These are phyloP conservation scores for Cetoscarus ocellatus DNA, from an alignment of 2,797 vertebrate genomes.

Conservation along the genomic window DNA sequence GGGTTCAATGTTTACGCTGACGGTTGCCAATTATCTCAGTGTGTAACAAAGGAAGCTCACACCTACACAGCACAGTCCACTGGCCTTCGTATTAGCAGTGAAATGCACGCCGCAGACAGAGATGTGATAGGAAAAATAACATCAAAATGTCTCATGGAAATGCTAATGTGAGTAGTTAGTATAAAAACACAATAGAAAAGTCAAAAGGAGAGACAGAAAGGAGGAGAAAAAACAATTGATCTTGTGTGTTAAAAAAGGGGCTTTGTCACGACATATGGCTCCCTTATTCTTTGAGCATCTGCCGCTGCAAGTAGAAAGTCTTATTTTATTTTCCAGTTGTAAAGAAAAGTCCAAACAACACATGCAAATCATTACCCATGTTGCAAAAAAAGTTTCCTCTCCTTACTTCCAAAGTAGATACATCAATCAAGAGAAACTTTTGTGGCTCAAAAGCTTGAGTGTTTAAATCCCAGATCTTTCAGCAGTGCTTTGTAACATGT, in stretches of 20 bases:
- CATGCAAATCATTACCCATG: constrained; percentile 38
- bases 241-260: constrained; percentile 5
- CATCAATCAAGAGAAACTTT: constrained; percentile 43
- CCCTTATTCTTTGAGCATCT: constrained; percentile 24
- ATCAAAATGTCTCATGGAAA: constrained; percentile 25
- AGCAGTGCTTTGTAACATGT: constrained; percentile 30
- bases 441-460: constrained; percentile 23
- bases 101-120: constrained; percentile 1
- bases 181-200: constrained; percentile 9
- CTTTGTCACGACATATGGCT: constrained; percentile 27
- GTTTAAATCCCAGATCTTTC: constrained; percentile 31
- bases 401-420: constrained; percentile 22
- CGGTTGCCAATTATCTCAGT: constrained; percentile 47
- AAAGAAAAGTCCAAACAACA: constrained; percentile 18
- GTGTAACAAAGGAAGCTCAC: constrained; percentile 28
- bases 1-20: constrained; percentile 40
- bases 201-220: constrained; percentile 6
- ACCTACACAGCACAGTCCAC: constrained; percentile 40
- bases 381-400: constrained; percentile 25
- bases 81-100: constrained; percentile 17
- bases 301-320: constrained; percentile 23
- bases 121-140: constrained; percentile 18
- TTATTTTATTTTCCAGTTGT: constrained; percentile 10
- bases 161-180: constrained; percentile 20
- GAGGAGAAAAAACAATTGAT: neutral